Conservation (phyloP, 2,113 vertebrate species). For the Synodontis membranacea region DNA sequence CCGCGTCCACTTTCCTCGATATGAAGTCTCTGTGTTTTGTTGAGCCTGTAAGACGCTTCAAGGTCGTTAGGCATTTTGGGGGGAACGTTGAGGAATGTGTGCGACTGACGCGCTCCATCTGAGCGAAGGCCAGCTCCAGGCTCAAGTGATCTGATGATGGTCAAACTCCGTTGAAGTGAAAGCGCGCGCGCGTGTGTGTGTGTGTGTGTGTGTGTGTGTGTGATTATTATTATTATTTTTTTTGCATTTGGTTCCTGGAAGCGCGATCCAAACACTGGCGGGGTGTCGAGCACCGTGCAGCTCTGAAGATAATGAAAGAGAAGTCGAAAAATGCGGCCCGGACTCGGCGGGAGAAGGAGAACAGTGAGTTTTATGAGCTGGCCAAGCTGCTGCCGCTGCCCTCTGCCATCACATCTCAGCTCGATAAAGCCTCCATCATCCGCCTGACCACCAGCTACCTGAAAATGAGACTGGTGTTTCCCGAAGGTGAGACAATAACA, state of each 20-base stretch:
- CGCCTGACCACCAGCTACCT: constrained; percentile 97
- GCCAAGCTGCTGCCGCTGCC: constrained; percentile 95
- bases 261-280: constrained; percentile 10
- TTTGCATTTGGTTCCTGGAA: constrained; percentile 42
- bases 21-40: constrained; percentile 36
- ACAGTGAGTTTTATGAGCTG: constrained; percentile 98
- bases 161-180: constrained; percentile 1
- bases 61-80: constrained; percentile 21
- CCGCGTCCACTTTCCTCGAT: neutral
- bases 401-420: constrained; percentile 97
- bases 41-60: constrained; percentile 39
- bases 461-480: constrained; percentile 96
- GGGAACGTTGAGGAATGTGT: constrained; percentile 34
- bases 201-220: neutral
- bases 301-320: constrained; percentile 85
- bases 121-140: constrained; percentile 14
- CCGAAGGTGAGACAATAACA: constrained; percentile 82
- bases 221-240: neutral
- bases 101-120: neutral
- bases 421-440: constrained; percentile 99
- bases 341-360: constrained; percentile 97
- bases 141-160: neutral
- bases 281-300: constrained; percentile 19
- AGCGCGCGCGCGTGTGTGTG: neutral
- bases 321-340: constrained; percentile 99